Percentiles rank a stretch among this genome's conserved stretches.
Evolutionary conservation across 64 coral and sea anemone species (phyloP).

Genomic region (Montipora foliosa): DNA sequence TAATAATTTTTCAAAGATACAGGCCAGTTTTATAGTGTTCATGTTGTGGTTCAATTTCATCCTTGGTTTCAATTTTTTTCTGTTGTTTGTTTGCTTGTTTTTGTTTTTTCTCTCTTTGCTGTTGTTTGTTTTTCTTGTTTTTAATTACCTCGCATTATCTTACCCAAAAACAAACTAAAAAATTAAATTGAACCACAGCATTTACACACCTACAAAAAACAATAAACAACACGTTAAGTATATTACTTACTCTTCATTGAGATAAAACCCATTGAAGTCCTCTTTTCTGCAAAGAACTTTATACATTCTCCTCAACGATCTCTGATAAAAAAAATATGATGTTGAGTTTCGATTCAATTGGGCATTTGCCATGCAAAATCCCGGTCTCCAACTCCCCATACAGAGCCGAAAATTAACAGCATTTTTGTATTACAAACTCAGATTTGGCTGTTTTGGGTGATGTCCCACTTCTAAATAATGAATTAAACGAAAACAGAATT

Average conservation of each 20-base stretch:
- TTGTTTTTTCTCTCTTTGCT: background rate
- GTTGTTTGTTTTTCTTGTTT: background rate
- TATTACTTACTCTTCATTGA: slow-evolving; percentile 20
- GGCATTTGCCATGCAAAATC: slow-evolving; percentile 18
- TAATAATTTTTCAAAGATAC: slow-evolving; percentile 17
- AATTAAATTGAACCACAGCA: background rate
- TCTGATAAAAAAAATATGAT: slow-evolving; percentile 19
- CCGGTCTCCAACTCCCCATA: slow-evolving; percentile 24
- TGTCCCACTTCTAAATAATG: background rate
- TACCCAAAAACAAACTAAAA: background rate
- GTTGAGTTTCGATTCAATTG: slow-evolving; percentile 6
- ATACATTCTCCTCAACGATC: slow-evolving; percentile 20
- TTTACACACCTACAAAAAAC: background rate
- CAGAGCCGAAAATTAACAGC: background rate
- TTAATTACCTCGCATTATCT: background rate
- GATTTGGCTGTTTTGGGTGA: slow-evolving; percentile 10
- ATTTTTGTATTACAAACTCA: slow-evolving; percentile 23
- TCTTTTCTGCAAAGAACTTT: slow-evolving; percentile 24
- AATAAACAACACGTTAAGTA: background rate
- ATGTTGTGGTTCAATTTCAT: slow-evolving; percentile 13
- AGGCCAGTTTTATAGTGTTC: background rate
- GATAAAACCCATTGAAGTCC: slow-evolving; percentile 20
- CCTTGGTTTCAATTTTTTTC: background rate
- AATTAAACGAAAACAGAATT: background rate
- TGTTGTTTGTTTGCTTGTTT: background rate